These are phyloP conservation scores for Alviniconcha marisindica DNA, from an alignment of 1,140 invertebrate species.

Conservation along the genomic window DNA sequence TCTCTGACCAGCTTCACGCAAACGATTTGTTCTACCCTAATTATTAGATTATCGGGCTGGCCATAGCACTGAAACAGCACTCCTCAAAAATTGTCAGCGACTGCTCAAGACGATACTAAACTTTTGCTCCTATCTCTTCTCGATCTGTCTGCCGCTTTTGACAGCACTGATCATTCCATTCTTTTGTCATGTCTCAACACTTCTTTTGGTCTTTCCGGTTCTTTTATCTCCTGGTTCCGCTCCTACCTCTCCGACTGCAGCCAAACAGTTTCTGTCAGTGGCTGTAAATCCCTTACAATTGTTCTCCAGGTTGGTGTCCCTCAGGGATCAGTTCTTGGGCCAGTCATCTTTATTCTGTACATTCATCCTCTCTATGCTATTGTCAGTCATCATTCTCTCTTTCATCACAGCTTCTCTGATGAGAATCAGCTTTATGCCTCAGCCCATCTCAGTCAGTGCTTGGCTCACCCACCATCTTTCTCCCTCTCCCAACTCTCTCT, in stretches of 20 bases:
- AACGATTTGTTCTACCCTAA: neutral
- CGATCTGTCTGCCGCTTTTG: slow-evolving; percentile 13
- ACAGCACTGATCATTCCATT: neutral
- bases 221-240: neutral
- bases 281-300: neutral
- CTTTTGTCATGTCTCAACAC: neutral
- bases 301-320: neutral
- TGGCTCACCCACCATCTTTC: no score
- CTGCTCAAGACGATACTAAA: neutral
- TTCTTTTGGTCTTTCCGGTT: neutral
- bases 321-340: slow-evolving; percentile 4
- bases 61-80: slow-evolving; percentile 19
- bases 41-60: slow-evolving; percentile 26
- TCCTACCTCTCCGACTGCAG: neutral
- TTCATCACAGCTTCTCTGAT: neutral
- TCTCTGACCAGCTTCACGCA: neutral
- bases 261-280: neutral
- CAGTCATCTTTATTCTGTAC: neutral
- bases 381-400: neutral
- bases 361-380: neutral
- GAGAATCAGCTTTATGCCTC: neutral
- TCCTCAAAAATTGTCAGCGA: neutral
- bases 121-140: neutral
- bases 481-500: no score
- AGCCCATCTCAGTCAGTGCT: neutral